Evolutionary conservation across 2,113 vertebrate genomes (phyloP).

Genomic region (Crotalus tigris): DNA sequence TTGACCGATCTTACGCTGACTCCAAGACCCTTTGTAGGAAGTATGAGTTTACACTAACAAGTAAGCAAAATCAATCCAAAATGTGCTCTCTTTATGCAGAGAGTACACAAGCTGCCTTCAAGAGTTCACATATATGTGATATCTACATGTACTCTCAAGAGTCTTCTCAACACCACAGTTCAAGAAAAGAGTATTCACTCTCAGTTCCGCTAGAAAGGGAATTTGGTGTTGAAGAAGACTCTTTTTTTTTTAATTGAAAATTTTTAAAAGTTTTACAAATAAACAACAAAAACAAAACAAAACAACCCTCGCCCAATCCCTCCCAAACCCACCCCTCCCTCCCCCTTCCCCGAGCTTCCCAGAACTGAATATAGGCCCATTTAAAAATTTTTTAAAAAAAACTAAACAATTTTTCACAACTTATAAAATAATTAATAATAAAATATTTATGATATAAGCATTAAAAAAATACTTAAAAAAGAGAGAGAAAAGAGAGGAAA

Average conservation of each 20-base stretch:
- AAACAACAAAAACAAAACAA: too few relatives aligned
- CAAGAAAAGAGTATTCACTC: neutral
- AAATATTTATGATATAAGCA: too few relatives aligned
- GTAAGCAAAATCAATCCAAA: neutral
- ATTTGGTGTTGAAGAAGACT: neutral
- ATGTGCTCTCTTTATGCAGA: neutral
- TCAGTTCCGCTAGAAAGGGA: neutral
- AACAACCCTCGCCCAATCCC: too few relatives aligned
- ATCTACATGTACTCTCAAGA: neutral
- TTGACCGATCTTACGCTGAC: neutral
- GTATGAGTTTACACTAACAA: neutral
- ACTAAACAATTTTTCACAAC: too few relatives aligned
- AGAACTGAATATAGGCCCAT: too few relatives aligned
- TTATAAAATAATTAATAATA: too few relatives aligned
- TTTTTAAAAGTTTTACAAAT: too few relatives aligned
- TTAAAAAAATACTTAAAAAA: too few relatives aligned
- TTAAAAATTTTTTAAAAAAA: too few relatives aligned
- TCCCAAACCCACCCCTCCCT: too few relatives aligned
- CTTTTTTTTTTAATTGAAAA: neutral
- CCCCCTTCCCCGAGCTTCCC: too few relatives aligned
- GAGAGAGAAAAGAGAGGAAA: too few relatives aligned
- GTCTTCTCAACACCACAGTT: neutral
- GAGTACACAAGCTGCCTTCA: neutral
- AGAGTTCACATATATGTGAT: neutral
- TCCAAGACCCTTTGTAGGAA: neutral